phyloP scores from a whole-genome alignment of 2,113 vertebrate genomes.

The Anoplopoma fimbria region DNA sequence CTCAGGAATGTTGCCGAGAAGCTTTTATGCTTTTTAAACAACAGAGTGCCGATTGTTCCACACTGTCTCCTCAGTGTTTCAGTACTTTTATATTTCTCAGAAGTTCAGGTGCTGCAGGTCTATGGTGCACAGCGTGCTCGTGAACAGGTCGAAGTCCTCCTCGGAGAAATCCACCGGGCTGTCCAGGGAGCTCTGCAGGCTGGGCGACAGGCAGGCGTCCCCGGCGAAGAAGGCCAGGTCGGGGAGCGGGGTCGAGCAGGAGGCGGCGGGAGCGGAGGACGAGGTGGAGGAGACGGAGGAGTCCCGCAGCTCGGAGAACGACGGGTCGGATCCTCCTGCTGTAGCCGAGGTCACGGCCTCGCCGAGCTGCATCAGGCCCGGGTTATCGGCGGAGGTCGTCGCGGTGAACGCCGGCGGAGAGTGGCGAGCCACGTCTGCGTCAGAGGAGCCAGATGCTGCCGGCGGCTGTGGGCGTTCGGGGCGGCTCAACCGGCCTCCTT shows the following conservation, averaged over 20 bases:
- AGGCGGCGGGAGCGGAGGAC: slow-evolving; percentile 18
- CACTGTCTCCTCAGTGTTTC: not conserved
- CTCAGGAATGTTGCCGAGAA: slow-evolving; percentile 80
- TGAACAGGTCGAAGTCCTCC: slow-evolving; percentile 94
- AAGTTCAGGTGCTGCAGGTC: slow-evolving; percentile 91
- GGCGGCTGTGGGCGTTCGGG: slow-evolving; percentile 62
- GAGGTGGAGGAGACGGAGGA: slow-evolving; percentile 71
- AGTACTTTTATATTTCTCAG: slow-evolving; percentile 62
- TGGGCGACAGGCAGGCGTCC: slow-evolving; percentile 88
- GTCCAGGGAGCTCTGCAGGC: slow-evolving; percentile 85
- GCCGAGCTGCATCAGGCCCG: slow-evolving; percentile 60
- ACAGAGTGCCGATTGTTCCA: slow-evolving; percentile 57
- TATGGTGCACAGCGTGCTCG: slow-evolving; percentile 92
- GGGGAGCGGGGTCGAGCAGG: slow-evolving; percentile 79
- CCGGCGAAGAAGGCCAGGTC: slow-evolving; percentile 88
- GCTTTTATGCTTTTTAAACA: too few species aligned
- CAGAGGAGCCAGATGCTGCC: slow-evolving; percentile 46
- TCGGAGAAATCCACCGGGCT: slow-evolving; percentile 93
- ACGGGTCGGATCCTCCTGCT: slow-evolving; percentile 59
- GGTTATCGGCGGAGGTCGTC: slow-evolving; percentile 70
- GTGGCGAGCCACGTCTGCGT: slow-evolving; percentile 27
- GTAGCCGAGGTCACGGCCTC: slow-evolving; percentile 43
- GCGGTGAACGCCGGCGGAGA: slow-evolving; percentile 63
- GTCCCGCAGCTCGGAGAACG: slow-evolving; percentile 80
- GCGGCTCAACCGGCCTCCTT: slow-evolving; percentile 61